Percentiles rank a stretch among this genome's conserved stretches.
Conservation (phyloP, 2,113 vertebrate genomes). For the Oceanodroma tethys region DNA sequence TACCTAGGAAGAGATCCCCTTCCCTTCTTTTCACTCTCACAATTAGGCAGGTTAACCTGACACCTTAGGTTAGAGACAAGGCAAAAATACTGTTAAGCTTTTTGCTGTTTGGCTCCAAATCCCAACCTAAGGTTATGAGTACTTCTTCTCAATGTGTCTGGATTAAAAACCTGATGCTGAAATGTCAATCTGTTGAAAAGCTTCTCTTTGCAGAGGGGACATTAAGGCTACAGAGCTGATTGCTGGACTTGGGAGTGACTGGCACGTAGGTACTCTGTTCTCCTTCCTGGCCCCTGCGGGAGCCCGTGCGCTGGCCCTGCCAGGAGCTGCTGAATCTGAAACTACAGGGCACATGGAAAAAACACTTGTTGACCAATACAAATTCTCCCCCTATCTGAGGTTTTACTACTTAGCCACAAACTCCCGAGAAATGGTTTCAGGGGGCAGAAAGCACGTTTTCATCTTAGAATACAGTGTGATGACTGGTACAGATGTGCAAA, state of each 20-base stretch:
- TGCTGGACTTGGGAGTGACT: neutral
- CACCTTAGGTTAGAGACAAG: neutral
- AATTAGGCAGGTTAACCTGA: neutral
- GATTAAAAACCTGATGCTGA: neutral
- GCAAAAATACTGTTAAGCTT: neutral
- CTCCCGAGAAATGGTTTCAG: neutral
- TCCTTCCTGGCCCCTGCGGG: neutral
- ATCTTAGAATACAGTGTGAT: neutral
- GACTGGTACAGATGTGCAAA: neutral
- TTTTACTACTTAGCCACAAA: neutral
- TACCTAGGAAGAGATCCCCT: neutral
- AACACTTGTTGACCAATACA: neutral
- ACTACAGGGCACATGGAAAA: neutral
- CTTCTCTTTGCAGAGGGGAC: neutral
- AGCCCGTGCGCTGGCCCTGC: accelerated
- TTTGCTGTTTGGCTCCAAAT: neutral
- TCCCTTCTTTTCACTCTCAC: neutral
- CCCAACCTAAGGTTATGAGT: neutral
- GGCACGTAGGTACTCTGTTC: neutral
- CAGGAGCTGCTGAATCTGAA: neutral
- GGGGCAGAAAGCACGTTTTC: neutral
- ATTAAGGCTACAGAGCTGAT: neutral
- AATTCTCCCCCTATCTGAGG: neutral
- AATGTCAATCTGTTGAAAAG: neutral
- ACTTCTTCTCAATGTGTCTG: neutral